phyloP scores from a whole-genome alignment of 2,113 vertebrate species.

The Calonectris borealis region DNA sequence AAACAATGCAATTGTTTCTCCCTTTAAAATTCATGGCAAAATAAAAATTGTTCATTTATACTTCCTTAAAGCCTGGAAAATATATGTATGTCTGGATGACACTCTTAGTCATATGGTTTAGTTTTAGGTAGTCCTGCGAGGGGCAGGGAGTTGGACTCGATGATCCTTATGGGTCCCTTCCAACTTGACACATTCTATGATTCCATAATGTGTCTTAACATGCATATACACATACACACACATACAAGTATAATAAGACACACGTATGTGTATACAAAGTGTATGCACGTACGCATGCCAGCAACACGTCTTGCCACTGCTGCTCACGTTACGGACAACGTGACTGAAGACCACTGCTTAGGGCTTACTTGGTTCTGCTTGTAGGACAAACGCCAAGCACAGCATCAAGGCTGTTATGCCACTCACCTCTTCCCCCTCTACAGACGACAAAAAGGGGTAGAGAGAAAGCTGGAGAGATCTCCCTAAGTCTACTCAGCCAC shows the following conservation, averaged over 20 bases:
- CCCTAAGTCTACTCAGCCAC: not conserved
- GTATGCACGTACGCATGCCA: fast-evolving
- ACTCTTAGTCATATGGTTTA: not conserved
- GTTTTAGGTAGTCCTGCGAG: not conserved
- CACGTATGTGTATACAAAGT: fast-evolving
- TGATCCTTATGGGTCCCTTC: not conserved
- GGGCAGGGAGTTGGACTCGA: not conserved
- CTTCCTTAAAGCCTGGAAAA: not conserved
- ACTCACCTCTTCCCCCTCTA: not conserved
- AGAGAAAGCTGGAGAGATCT: not conserved
- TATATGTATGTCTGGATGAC: fast-evolving
- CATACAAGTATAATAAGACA: fast-evolving
- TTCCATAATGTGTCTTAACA: not conserved
- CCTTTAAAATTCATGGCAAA: not conserved
- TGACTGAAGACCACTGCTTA: not conserved
- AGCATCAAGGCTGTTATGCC: not conserved
- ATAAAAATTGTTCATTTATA: not conserved
- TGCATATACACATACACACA: not conserved
- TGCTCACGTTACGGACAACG: fast-evolving
- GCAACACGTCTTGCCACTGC: not conserved
- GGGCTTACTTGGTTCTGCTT: not conserved
- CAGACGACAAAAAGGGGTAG: not conserved
- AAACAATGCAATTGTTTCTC: not conserved
- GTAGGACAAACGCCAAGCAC: not conserved
- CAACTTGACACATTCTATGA: not conserved